These are phyloP conservation scores for Pollicipes pollicipes DNA, from an alignment of 1,140 invertebrate species.

Conservation along the genomic window DNA sequence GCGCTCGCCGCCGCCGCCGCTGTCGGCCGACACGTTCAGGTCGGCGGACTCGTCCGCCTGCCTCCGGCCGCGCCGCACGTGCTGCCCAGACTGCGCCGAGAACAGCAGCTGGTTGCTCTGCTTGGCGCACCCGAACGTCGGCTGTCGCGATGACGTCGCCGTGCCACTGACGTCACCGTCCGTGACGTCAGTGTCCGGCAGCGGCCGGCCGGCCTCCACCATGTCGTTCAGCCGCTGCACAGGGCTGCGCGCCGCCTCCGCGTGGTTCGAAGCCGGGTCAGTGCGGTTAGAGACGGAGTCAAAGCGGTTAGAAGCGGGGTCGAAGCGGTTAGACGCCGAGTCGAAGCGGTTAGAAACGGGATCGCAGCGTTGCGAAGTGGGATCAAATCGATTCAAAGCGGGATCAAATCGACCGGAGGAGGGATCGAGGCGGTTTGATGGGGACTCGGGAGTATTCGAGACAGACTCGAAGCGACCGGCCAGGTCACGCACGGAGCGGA, in stretches of 20 bases:
- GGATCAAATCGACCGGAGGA: background rate
- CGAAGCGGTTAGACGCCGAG: too few relatives aligned
- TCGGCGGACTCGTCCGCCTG: background rate
- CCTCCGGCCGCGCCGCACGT: background rate
- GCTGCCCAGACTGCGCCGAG: background rate
- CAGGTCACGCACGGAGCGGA: background rate
- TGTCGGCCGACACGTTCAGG: background rate
- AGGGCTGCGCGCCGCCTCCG: background rate
- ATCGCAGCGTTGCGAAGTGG: background rate
- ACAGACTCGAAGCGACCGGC: background rate
- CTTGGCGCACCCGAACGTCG: background rate
- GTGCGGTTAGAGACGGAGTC: background rate
- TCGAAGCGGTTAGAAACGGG: background rate
- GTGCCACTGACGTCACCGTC: too few relatives aligned
- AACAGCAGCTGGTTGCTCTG: constrained; percentile 5
- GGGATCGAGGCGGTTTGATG: too few relatives aligned
- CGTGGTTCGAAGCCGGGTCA: background rate
- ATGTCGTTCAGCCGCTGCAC: too few relatives aligned
- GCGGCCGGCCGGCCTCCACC: background rate
- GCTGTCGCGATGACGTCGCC: background rate
- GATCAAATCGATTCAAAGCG: background rate
- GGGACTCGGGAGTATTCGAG: too few relatives aligned
- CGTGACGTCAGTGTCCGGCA: too few relatives aligned
- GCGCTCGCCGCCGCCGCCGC: constrained; percentile 16
- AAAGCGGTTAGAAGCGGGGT: background rate